Conservation (phyloP, 2,797 vertebrate species). For the Protosalanx chinensis region DNA sequence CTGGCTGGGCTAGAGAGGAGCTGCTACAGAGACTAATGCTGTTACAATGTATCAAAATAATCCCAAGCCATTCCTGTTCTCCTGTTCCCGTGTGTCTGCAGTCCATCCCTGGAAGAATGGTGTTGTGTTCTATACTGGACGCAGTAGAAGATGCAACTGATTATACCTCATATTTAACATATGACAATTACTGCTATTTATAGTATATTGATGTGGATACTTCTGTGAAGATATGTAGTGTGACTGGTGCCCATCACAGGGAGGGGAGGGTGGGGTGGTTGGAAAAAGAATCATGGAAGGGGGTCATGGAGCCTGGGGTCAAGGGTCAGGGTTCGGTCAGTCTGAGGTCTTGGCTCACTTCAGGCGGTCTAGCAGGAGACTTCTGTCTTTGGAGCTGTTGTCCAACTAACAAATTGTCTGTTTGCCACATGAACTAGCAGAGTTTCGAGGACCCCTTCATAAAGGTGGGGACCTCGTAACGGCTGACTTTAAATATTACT, state of each 20-base stretch:
- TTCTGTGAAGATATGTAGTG: conserved; percentile 14
- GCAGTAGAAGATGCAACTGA: conserved; percentile 55
- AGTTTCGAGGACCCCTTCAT: not conserved
- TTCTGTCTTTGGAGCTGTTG: no score
- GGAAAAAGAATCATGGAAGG: conserved; percentile 51
- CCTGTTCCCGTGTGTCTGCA: conserved; percentile 10
- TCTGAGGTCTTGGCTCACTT: not conserved
- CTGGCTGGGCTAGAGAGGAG: conserved; percentile 28
- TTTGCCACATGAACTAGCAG: not conserved
- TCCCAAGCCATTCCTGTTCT: conserved; percentile 40
- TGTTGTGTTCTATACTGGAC: conserved; percentile 56
- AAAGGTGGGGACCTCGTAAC: not conserved
- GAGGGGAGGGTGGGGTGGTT: conserved; percentile 6
- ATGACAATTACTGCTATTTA: conserved; percentile 40
- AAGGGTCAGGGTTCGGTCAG: no score
- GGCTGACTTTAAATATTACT: no score
- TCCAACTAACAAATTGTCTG: no score
- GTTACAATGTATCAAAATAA: conserved; percentile 20
- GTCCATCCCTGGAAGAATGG: conserved; percentile 33
- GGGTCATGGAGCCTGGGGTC: conserved; percentile 16
- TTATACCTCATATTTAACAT: conserved; percentile 59
- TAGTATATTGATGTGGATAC: conserved; percentile 36
- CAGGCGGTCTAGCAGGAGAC: no score
- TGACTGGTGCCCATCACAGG: not conserved
- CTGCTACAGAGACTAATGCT: conserved; percentile 8